A percentile compares a stretch with the other conserved stretches of the same genome.
Evolutionary conservation across 2,113 vertebrate genomes (phyloP).

Genomic region (Cyanistes caeruleus): DNA sequence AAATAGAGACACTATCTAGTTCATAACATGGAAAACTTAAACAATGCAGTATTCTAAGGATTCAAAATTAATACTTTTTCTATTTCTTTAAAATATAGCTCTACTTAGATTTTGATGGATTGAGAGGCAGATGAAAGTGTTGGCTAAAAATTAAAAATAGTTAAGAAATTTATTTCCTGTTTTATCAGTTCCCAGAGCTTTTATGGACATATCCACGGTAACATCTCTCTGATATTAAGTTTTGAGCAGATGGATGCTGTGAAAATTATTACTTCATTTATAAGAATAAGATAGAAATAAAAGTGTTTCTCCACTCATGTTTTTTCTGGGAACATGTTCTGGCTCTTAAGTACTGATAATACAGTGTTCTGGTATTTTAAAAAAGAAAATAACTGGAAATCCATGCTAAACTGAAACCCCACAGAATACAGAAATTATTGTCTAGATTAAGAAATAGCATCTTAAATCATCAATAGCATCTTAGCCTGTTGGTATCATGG

Average conservation of each 20-base stretch:
- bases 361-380: not conserved
- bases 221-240: conserved; percentile 35
- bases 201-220: conserved; percentile 9
- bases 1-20: conserved; percentile 57
- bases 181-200: conserved; percentile 23
- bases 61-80: conserved; percentile 54
- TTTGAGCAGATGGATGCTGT: conserved; percentile 44
- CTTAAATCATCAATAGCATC: not conserved
- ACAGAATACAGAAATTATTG: not conserved
- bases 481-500: not conserved
- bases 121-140: not conserved
- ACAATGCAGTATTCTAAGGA: conserved; percentile 18
- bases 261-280: conserved; percentile 57
- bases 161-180: conserved; percentile 46
- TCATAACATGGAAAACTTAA: conserved; percentile 70
- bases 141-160: conserved; percentile 48
- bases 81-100: conserved; percentile 41
- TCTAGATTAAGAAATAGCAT: not conserved
- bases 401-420: not conserved
- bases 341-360: not conserved
- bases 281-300: conserved; percentile 30
- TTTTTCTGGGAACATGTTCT: not conserved
- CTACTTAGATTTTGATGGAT: conserved; percentile 37
- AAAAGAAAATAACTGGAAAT: not conserved
- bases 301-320: not conserved